Base-by-base conservation (phyloP, 2,113 vertebrate species). In the Callocephalon fimbriatum region DNA sequence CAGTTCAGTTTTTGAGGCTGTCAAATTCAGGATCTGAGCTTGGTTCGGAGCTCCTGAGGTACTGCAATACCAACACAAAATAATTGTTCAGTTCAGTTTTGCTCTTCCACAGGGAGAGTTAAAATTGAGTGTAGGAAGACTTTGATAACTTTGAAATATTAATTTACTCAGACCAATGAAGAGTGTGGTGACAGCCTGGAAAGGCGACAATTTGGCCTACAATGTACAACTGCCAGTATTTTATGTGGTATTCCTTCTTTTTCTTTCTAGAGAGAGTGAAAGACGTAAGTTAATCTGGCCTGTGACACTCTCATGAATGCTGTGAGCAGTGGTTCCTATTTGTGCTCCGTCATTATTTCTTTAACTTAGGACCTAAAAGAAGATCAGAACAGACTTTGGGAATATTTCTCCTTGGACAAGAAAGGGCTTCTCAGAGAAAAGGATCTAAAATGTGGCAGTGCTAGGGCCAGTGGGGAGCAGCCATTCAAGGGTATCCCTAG, bases 41-140 rank as follows among this genome's bases (percentile, higher is more conserved):
- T 61, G 7, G 25, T 65, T 67, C 83, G 25, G 9, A 12, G 9
- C 6, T 79, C 5, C 21, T 0, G 0, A 50, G 6, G 17, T 50
- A 51, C 17, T 53, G 18, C 45, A 48, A 8, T 45, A 15, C 9
- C 15, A 40, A 26, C 23, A 42, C 2, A 12, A 74, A 86, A 59
- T 51, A 61, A 27, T 42, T n/a, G 32, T 14, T 81, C 17, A 17
- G 85, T 93, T 87, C 51, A 32, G 32, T 75, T 85, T 85, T 66
- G 15, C 9, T 85, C 12, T 67, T 88, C 47, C 53, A 37, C 7
- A 22, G 8, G 10, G 3, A 66, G 22, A 53, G 18, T 27, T 74
- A 47, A 65, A 91, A 85, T 32, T 1, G 0, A 61, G 2, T 18
- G 42, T 13, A 40, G 15, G 25, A 90, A 75, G 8, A 7, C 7